Evolutionary conservation across 2,113 vertebrate genomes (phyloP), one percentile per base, ranked within the genome.

Genomic region (Carassius auratus): DNA sequence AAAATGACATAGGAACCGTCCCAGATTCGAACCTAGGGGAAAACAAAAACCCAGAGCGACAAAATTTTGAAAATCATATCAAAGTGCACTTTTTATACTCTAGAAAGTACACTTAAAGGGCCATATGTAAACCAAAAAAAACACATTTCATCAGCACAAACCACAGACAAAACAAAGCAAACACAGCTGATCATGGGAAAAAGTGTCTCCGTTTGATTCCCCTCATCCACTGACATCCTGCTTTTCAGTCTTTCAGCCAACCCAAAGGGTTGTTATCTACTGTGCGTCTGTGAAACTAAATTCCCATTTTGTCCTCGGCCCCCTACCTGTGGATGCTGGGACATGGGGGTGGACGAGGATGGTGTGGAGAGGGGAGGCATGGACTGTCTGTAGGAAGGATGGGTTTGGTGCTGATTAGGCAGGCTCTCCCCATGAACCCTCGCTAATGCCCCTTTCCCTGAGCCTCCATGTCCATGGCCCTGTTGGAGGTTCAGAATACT

Each of bases 401-500:
- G 88, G 33, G 83, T 76, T 74, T 89, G 89, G 86, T 89, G 84
- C 81, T 93, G 93, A 83, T 91, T 92, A 62, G 92, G 90, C 84
- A 89, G 61, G 68, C 85, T 84, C 12, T 79, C 52, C 84, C 81
- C 83, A 38, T 61, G 87, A 30, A 80, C 62, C 88, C 92, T 91
- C 87, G 90, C 89, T 83, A 86, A 48, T 87, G 87, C 87, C 55
- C 90, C 92, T 79, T 93, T 92, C 26, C 91, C 83, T 80, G 91
- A 90, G 0, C 93, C 89, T 80, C 90, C 8, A 48, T 92, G 92
- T 89, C 81, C 87, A 26, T 88, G 92, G 87, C 95, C 96, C 90
- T 98, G 97, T 90, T 98, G 97, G 61, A 98, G 95, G 93, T 99
- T 98, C 1, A 99, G 95, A 92, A 99, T 99, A 93, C 97, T 97